These are phyloP conservation scores for Pseudoatta argentina DNA, from an alignment of 1,140 invertebrate species.

Conservation along the genomic window DNA sequence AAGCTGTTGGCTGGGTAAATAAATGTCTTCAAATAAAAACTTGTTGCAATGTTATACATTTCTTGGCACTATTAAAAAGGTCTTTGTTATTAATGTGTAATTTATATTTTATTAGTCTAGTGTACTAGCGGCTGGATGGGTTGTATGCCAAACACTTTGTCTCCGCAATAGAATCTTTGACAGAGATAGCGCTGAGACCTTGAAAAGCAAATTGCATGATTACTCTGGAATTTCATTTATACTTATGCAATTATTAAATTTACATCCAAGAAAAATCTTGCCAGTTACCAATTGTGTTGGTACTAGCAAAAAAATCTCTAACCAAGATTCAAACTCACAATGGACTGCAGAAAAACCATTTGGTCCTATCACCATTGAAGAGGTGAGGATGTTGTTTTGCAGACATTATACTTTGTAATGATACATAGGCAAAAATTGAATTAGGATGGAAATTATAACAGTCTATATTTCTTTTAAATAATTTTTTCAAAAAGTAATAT, in stretches of 20 bases:
- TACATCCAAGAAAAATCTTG: conserved; percentile 73
- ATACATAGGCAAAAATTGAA: conserved; percentile 1
- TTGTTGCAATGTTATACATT: conserved; percentile 1
- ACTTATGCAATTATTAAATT: conserved; percentile 67
- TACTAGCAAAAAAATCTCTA: conserved; percentile 57
- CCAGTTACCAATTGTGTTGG: conserved; percentile 72
- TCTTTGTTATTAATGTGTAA: not conserved
- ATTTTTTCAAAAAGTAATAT: not conserved
- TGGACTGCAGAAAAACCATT: conserved; percentile 51
- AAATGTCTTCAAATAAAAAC: not conserved
- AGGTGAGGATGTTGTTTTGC: conserved; percentile 80
- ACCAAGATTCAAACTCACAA: conserved; percentile 52
- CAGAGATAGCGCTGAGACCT: conserved; percentile 43
- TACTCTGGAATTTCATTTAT: conserved; percentile 53
- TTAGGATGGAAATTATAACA: not conserved
- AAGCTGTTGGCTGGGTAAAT: conserved; percentile 82
- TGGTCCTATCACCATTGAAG: conserved; percentile 80
- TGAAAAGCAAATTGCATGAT: conserved; percentile 61
- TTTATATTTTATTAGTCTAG: conserved; percentile 77
- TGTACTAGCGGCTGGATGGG: conserved; percentile 76
- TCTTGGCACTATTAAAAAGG: not conserved
- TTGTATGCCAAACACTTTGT: conserved; percentile 75
- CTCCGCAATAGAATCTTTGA: conserved; percentile 71
- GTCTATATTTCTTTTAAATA: not conserved
- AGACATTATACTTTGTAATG: conserved; percentile 68